These are phyloP conservation scores for Paracentrotus lividus DNA, from an alignment of 53 echinoderm and acorn worm species.

Conservation along the genomic window DNA sequence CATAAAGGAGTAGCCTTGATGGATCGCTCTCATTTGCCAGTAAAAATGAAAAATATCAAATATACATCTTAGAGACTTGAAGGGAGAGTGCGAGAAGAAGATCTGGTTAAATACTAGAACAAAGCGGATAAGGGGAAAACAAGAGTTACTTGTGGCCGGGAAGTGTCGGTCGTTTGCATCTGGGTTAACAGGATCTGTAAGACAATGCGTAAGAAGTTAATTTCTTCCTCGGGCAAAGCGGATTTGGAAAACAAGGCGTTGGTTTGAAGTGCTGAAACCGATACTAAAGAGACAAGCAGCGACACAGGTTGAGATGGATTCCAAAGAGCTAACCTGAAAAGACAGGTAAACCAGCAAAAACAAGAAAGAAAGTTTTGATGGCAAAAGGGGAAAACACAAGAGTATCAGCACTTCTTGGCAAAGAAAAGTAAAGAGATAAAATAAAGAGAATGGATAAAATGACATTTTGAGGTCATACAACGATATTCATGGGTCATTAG, in stretches of 20 bases:
- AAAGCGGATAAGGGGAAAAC: slow-evolving; percentile 48
- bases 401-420: background rate
- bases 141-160: slow-evolving; percentile 60
- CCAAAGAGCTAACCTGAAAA: background rate
- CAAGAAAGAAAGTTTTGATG: background rate
- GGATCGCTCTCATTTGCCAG: slow-evolving; percentile 71
- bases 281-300: slow-evolving; percentile 40
- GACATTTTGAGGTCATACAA: background rate
- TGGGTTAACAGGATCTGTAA: slow-evolving; percentile 70
- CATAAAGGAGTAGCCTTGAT: slow-evolving; percentile 43
- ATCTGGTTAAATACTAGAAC: slow-evolving; percentile 56
- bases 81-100: slow-evolving; percentile 53
- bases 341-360: slow-evolving; percentile 15
- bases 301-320: slow-evolving; percentile 30
- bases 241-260: slow-evolving; percentile 60
- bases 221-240: slow-evolving; percentile 72
- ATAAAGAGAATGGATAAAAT: background rate
- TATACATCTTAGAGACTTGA: slow-evolving; percentile 70
- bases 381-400: background rate
- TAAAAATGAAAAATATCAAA: slow-evolving; percentile 73
- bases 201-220: slow-evolving; percentile 72
- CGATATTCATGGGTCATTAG: background rate
- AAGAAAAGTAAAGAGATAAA: background rate
- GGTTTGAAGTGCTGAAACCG: slow-evolving; percentile 43
- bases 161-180: slow-evolving; percentile 70